These are phyloP conservation scores for Hoplias malabaricus DNA, from an alignment of 2,113 vertebrate genomes.

Conservation along the genomic window DNA sequence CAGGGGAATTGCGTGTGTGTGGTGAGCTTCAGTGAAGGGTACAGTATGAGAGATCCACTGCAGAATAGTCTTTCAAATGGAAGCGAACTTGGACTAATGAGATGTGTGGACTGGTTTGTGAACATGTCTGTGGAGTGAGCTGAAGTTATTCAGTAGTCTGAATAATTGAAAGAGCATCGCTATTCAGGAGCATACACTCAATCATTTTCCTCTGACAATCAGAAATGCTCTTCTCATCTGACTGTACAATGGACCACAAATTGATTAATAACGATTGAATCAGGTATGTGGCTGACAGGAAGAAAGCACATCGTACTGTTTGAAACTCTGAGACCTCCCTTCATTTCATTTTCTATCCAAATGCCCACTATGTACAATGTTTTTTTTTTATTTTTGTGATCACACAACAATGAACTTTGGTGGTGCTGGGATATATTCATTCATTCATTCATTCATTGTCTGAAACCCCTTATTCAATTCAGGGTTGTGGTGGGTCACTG, in stretches of 20 bases:
- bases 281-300: neutral
- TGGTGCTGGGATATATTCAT: too few species aligned
- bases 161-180: conserved; percentile 21
- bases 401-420: too few species aligned
- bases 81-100: conserved; percentile 26
- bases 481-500: too few species aligned
- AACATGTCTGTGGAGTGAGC: neutral
- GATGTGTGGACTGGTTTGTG: neutral
- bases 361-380: too few species aligned
- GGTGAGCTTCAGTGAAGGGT: neutral
- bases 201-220: neutral
- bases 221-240: conserved; percentile 21
- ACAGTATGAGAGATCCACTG: neutral
- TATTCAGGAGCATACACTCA: neutral
- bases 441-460: too few species aligned
- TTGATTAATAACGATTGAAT: conserved; percentile 27
- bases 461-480: too few species aligned
- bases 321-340: too few species aligned
- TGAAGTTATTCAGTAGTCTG: neutral
- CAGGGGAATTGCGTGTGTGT: neutral
- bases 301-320: neutral
- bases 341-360: too few species aligned
- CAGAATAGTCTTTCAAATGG: conserved; percentile 4
- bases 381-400: too few species aligned
- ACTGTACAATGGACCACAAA: neutral